Evolutionary conservation across 2,888 invertebrate genomes (phyloP).

Genomic region (Lymantria monacha): DNA sequence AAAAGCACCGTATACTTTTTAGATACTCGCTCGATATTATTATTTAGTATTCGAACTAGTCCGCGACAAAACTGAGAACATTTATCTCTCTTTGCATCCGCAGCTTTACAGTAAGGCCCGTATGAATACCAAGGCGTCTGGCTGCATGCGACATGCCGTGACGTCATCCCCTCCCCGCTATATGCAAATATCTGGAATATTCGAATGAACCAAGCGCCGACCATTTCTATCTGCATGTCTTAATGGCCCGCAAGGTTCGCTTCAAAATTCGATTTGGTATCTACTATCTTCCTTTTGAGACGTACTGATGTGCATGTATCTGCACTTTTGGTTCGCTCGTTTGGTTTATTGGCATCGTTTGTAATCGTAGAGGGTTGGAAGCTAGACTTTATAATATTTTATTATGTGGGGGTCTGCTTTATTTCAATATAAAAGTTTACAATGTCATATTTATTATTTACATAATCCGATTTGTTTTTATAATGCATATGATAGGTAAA

Average conservation of each 20-base stretch:
- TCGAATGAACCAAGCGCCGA: conserved; percentile 31
- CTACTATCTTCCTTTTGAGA: conserved; percentile 39
- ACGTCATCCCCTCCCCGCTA: conserved; percentile 42
- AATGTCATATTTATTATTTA: background rate
- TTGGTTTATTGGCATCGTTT: conserved; percentile 12
- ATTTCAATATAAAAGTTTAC: background rate
- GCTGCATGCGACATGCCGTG: conserved; percentile 38
- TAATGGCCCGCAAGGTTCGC: conserved; percentile 45
- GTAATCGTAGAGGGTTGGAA: background rate
- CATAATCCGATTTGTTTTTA: no score
- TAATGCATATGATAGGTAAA: no score
- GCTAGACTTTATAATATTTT: background rate
- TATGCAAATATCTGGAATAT: conserved; percentile 42
- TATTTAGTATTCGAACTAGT: conserved; percentile 24
- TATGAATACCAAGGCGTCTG: conserved; percentile 45
- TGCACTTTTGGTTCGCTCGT: conserved; percentile 28
- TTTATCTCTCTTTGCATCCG: conserved; percentile 31
- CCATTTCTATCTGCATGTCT: conserved; percentile 44
- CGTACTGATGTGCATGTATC: conserved; percentile 24
- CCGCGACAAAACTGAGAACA: conserved; percentile 28
- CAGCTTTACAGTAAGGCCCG: conserved; percentile 33
- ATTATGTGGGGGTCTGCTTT: background rate
- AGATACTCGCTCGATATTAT: conserved; percentile 13
- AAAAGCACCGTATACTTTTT: conserved; percentile 18
- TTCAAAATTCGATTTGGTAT: conserved; percentile 47